Base-by-base conservation (phyloP, 2,888 invertebrate species). In the Drosophila anceps region DNA sequence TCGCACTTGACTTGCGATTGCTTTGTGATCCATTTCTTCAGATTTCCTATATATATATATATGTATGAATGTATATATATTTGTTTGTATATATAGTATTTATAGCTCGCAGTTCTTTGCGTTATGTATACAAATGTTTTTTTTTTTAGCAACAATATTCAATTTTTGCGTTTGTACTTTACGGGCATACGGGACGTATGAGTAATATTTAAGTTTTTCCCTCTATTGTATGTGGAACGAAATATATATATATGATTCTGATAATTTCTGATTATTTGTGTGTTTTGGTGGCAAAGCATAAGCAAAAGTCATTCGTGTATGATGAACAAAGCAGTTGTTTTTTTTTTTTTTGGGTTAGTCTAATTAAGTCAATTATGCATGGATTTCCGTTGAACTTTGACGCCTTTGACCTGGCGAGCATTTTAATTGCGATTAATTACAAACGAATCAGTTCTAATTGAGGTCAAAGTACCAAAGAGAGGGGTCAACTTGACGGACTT, bases 1-100 rank as follows among this genome's bases (percentile, higher is more conserved):
- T 90, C 92, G 91, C 89, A 91, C 86, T 91, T 91, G 82, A 83
- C 91, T 91, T 79, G 90, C 84, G 86, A 91, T 90, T 75, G 84
- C 91, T 84, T 90, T 91, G 78, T 91, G 91, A 87, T 91, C 92
- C 91, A 91, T 91, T 82, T 78, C 72, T 27, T 35, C 57, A 54
- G 72, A 58, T 71, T 63, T 65, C 35, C 31, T 44, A 39, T 35
- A 63, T 64, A 60, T 72, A 46, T 71, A 35, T 54, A n/a, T 53
- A 24, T 58, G 37, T 54, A n/a, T 53, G n/a, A 54, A 43, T 37
- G 1, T 44, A 59, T 54, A 18, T 37, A 48, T 75, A 46, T 44
- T 15, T 44, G 44, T 46, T 59, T 76, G 12, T 20, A 10, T 33
- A 53, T 76, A 53, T 65, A 58, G 66, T 87, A 81, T 84, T 80